Conservation (phyloP, 2,113 vertebrate genomes). For the Pelecanoides urinatrix region DNA sequence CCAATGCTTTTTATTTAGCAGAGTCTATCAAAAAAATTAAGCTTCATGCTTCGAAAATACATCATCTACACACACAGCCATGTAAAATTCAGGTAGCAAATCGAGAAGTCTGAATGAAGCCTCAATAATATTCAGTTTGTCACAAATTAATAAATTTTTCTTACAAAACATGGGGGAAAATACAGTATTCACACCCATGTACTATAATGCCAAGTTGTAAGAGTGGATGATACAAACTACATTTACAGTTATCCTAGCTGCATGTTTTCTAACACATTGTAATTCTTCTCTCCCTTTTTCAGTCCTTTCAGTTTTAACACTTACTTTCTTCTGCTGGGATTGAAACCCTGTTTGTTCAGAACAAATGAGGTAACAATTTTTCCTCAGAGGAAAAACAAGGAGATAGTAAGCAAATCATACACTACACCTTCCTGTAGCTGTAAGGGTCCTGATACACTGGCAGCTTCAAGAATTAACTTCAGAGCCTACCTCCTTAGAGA, state of each 20-base stretch:
- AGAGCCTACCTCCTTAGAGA: not conserved
- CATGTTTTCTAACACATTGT: rapidly evolving
- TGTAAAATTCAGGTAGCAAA: not conserved
- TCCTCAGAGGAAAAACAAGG: not conserved
- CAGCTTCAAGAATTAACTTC: not conserved
- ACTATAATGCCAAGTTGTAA: not conserved
- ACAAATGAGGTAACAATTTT: not conserved
- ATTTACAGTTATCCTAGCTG: not conserved
- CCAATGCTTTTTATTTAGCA: not conserved
- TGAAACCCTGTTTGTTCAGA: not conserved
- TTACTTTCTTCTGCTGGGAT: not conserved
- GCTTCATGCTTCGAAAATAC: not conserved
- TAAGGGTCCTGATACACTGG: not conserved
- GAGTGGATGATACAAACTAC: not conserved
- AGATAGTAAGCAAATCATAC: not conserved
- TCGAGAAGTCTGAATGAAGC: not conserved
- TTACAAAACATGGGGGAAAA: not conserved
- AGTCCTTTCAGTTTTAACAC: not conserved
- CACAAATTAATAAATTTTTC: not conserved
- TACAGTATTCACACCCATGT: not conserved
- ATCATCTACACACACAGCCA: rapidly evolving
- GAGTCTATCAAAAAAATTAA: not conserved
- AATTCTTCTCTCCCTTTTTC: not conserved
- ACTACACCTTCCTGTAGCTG: not conserved
- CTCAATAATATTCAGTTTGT: not conserved